Percentiles rank a stretch among this genome's conserved stretches.
These are phyloP conservation scores for Takifugu bimaculatus DNA, from an alignment of 2,113 vertebrate species.

Conservation along the genomic window DNA sequence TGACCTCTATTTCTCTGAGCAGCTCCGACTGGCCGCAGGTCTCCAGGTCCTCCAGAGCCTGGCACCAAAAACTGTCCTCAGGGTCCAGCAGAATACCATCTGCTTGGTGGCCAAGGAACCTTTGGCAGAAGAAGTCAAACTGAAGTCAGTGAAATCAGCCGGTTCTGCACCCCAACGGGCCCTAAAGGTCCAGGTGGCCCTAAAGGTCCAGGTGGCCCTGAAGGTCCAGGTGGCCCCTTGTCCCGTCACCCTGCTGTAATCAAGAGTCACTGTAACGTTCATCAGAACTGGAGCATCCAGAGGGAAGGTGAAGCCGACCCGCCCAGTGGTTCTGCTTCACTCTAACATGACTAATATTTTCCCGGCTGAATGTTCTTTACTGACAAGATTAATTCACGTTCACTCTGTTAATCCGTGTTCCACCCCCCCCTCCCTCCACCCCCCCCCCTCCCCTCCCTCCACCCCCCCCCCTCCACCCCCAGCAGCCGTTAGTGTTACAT, in stretches of 20 bases:
- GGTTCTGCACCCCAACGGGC: too few relatives aligned
- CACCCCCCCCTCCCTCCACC: slow-evolving; percentile 1
- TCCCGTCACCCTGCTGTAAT: too few relatives aligned
- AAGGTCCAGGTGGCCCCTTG: too few relatives aligned
- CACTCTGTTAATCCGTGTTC: slow-evolving; percentile 2
- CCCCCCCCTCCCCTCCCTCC: too few relatives aligned
- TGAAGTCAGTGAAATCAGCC: neutral
- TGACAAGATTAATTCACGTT: slow-evolving; percentile 40
- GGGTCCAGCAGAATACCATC: slow-evolving; percentile 84
- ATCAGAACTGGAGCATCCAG: neutral
- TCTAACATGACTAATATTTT: slow-evolving; percentile 36
- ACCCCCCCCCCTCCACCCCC: slow-evolving; percentile 1
- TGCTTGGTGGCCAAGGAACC: slow-evolving; percentile 82
- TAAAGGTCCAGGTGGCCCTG: too few relatives aligned
- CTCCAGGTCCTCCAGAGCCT: slow-evolving; percentile 96
- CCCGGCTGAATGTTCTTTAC: slow-evolving; percentile 16
- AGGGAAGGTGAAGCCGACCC: neutral
- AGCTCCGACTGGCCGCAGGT: slow-evolving; percentile 96
- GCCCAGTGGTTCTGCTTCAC: slow-evolving; percentile 5
- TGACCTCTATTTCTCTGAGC: slow-evolving; percentile 95
- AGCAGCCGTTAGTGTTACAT: slow-evolving; percentile 29
- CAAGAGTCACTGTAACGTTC: neutral
- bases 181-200: too few relatives aligned
- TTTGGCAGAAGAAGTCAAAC: slow-evolving; percentile 53
- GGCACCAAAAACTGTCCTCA: slow-evolving; percentile 95